Conservation (phyloP, 2,797 vertebrate genomes). For the Falco cherrug region DNA sequence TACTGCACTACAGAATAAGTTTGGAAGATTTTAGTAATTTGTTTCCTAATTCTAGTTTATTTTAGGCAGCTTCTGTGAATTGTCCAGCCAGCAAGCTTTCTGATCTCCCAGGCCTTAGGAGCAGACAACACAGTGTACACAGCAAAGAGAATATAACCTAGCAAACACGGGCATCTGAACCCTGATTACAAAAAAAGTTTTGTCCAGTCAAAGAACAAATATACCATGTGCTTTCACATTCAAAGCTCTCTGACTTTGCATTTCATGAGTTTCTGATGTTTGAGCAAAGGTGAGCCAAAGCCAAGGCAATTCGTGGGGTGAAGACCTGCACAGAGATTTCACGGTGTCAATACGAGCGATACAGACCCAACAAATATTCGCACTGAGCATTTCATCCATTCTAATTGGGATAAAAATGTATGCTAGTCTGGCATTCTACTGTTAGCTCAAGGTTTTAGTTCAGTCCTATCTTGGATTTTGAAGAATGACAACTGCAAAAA, state of each 20-base stretch:
- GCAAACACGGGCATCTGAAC: conserved; percentile 13
- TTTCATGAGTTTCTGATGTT: conserved; percentile 36
- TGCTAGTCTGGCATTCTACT: neutral
- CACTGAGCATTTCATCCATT: conserved; percentile 6
- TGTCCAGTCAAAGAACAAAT: conserved; percentile 10
- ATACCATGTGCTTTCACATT: neutral
- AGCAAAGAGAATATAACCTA: neutral
- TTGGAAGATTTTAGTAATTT: neutral
- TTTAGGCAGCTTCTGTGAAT: neutral
- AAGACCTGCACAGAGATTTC: conserved; percentile 8
- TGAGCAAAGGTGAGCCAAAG: conserved; percentile 36
- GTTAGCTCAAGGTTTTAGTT: conserved; percentile 52
- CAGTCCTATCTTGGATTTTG: neutral
- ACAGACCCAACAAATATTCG: neutral
- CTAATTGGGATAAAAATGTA: conserved; percentile 17
- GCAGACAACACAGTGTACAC: neutral
- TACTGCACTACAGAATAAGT: neutral
- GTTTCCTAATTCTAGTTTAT: neutral
- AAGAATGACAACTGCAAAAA: neutral
- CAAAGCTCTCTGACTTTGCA: conserved; percentile 38
- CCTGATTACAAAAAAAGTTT: neutral
- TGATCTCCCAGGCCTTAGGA: neutral
- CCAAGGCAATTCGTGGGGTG: neutral
- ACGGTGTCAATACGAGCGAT: neutral
- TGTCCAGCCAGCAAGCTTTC: neutral